phyloP scores from a whole-genome alignment of 2,888 invertebrate genomes.

The Himalopsyche japonica region DNA sequence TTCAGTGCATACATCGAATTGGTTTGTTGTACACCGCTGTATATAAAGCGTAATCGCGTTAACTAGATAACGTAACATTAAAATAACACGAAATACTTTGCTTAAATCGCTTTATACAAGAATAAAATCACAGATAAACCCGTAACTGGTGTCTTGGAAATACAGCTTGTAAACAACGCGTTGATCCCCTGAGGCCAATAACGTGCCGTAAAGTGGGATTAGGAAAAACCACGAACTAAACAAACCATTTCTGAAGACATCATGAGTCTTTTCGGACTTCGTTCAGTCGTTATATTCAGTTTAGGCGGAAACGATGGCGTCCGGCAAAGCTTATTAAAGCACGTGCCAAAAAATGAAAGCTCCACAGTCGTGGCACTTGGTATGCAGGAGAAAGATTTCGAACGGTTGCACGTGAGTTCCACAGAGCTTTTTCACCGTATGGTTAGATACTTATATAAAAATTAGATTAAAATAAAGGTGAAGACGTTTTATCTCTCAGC shows the following conservation, averaged over 20 bases:
- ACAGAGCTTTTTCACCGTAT: too few species aligned
- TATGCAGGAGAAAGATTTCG: background rate
- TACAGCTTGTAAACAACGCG: background rate
- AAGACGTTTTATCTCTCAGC: too few species aligned
- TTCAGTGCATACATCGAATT: background rate
- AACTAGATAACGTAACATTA: background rate
- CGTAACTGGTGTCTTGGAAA: background rate
- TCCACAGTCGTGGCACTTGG: background rate
- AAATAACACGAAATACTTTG: background rate
- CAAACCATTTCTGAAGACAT: background rate
- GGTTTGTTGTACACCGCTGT: background rate
- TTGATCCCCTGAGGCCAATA: slow-evolving; percentile 34
- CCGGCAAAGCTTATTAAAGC: background rate
- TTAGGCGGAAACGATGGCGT: background rate
- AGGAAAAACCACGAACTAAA: slow-evolving; percentile 4
- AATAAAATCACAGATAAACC: background rate
- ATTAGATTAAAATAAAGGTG: too few species aligned
- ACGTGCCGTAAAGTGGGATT: slow-evolving; percentile 36
- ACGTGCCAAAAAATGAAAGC: background rate
- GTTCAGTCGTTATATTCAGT: background rate
- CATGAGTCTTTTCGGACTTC: background rate
- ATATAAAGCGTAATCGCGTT: background rate
- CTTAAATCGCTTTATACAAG: background rate
- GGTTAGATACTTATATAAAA: too few species aligned
- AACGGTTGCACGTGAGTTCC: too few species aligned